Conservation (phyloP, 2,888 invertebrate genomes). For the Ametastegia equiseti region DNA sequence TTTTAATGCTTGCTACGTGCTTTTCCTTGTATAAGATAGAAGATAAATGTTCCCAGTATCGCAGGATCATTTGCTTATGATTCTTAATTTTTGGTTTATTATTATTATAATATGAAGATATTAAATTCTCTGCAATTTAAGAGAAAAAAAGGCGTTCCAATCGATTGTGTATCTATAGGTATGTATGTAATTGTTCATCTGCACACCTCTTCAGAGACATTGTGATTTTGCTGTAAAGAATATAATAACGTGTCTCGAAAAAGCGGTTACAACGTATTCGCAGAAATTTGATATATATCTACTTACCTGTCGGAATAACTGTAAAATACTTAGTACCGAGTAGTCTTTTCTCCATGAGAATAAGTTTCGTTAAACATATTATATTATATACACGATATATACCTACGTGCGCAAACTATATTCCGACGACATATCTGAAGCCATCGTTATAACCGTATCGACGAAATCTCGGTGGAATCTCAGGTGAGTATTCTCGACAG, state of each 20-base stretch:
- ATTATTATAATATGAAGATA: neutral
- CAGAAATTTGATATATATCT: neutral
- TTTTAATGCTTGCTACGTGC: conserved; percentile 2
- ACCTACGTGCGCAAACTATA: no score
- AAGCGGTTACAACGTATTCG: neutral
- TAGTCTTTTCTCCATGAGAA: neutral
- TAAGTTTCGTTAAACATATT: neutral
- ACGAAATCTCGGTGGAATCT: conserved; percentile 25
- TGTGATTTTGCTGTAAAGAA: neutral
- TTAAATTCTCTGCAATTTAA: neutral
- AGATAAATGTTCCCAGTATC: neutral
- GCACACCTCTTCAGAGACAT: neutral
- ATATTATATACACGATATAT: no score
- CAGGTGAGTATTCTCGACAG: neutral
- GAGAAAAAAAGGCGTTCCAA: neutral
- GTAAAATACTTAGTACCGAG: neutral
- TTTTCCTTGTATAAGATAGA: neutral
- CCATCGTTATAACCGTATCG: conserved; percentile 17
- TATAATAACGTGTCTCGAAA: neutral
- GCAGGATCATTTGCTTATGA: no score
- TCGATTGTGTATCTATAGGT: no score
- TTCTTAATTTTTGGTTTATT: neutral
- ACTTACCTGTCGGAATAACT: neutral
- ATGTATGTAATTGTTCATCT: neutral
- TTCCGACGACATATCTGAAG: neutral